phyloP scores from a whole-genome alignment of 2,113 vertebrate genomes.

The Laticauda laticaudata region DNA sequence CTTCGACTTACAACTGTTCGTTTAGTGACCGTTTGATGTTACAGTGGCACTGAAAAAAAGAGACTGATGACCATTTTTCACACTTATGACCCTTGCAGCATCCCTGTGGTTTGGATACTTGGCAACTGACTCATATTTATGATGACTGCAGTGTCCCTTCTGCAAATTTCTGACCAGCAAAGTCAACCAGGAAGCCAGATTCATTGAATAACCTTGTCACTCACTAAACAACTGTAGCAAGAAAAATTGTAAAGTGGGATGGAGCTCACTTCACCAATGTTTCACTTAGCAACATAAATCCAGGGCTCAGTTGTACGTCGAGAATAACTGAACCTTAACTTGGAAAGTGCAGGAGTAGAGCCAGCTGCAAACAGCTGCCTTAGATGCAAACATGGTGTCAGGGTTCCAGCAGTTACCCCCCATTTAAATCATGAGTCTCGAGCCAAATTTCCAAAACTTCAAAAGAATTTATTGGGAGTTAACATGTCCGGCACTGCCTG shows the following conservation, averaged over 20 bases:
- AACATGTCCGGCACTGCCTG: no score
- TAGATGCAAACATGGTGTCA: background rate
- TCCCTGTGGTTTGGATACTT: background rate
- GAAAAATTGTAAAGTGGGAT: background rate
- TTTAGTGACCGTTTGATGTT: background rate
- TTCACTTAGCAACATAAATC: background rate
- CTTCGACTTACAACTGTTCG: background rate
- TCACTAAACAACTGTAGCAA: background rate
- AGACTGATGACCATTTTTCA: background rate
- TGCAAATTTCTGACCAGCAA: background rate
- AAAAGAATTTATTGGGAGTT: no score
- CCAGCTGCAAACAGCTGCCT: background rate
- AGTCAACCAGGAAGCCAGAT: no score
- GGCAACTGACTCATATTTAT: background rate
- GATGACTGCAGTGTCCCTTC: background rate
- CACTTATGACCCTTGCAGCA: background rate
- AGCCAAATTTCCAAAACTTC: no score
- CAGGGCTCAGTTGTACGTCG: fast-evolving
- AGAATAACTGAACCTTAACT: background rate
- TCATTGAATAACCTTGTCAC: background rate
- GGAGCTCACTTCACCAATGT: background rate
- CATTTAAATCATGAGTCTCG: no score
- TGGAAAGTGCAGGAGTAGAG: no score
- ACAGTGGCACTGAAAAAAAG: background rate
- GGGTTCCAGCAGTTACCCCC: no score